Conservation (phyloP, 2,797 vertebrate species). For the Parauchenoglanis ngamensis region DNA sequence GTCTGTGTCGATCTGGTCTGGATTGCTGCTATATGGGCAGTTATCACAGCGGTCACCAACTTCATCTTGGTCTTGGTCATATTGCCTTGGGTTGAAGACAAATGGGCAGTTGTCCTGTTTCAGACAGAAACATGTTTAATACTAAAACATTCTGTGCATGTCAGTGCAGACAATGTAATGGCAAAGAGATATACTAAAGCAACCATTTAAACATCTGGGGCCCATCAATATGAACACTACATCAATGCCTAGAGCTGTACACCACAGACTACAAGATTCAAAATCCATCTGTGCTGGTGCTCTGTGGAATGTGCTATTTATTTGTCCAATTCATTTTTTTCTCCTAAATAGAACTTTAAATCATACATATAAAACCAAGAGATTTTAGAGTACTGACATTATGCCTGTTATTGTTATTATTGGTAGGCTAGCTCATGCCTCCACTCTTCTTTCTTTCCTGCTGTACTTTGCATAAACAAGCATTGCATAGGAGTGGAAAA, state of each 20-base stretch:
- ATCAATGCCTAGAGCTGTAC: conserved; percentile 27
- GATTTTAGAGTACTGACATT: conserved; percentile 34
- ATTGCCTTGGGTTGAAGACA: conserved; percentile 94
- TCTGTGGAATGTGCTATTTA: conserved; percentile 59
- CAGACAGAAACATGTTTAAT: conserved; percentile 42
- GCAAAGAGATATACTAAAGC: conserved; percentile 42
- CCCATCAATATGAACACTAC: conserved; percentile 13
- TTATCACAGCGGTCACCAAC: conserved; percentile 96
- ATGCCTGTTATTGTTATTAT: conserved; percentile 59
- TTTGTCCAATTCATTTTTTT: conserved; percentile 60
- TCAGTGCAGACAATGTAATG: conserved; percentile 19
- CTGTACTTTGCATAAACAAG: conserved; percentile 53
- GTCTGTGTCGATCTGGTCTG: conserved; percentile 95
- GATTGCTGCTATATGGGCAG: conserved; percentile 93
- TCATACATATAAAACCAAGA: conserved; percentile 62
- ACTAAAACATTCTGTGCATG: not conserved
- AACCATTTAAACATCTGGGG: conserved; percentile 36
- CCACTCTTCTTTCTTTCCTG: conserved; percentile 43
- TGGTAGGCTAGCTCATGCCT: conserved; percentile 57
- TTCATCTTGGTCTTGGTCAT: conserved; percentile 93
- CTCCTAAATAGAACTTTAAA: conserved; percentile 64
- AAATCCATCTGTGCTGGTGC: conserved; percentile 55
- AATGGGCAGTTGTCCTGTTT: conserved; percentile 94
- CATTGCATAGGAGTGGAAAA: conserved; percentile 62
- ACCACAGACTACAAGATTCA: conserved; percentile 41